Conservation (phyloP, 2,888 invertebrate genomes). For the Amorpha juglandis region DNA sequence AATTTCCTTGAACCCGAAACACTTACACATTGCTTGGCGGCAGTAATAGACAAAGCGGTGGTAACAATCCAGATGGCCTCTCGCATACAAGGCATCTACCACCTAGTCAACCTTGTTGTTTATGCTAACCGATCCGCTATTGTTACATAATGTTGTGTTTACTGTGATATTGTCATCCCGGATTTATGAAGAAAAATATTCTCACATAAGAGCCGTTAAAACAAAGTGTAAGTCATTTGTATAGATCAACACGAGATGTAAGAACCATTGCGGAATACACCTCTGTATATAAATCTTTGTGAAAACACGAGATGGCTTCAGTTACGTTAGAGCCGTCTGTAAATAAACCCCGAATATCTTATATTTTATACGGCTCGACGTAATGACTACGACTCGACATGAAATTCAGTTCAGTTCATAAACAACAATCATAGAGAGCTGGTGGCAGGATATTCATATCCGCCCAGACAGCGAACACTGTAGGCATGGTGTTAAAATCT, state of each 20-base stretch:
- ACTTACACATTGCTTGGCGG: too few species aligned
- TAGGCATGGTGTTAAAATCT: too few species aligned
- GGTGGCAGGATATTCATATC: too few species aligned
- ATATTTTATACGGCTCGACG: background rate
- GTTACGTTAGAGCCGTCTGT: background rate
- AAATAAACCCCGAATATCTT: background rate
- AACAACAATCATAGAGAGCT: too few species aligned
- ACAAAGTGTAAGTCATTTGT: constrained; percentile 6
- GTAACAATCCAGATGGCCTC: too few species aligned
- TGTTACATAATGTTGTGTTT: background rate
- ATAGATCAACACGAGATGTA: background rate
- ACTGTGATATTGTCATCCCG: background rate
- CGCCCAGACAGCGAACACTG: too few species aligned
- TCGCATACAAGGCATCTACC: too few species aligned
- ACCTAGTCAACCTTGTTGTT: too few species aligned
- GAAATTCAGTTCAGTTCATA: constrained; percentile 34
- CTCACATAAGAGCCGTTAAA: background rate
- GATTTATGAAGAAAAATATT: background rate
- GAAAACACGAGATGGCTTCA: constrained; percentile 3
- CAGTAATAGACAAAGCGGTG: too few species aligned
- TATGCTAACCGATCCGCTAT: background rate
- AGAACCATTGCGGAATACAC: background rate
- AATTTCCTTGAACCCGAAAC: too few species aligned
- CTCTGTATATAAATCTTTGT: background rate
- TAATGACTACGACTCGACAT: background rate